Evolutionary conservation across 2,888 invertebrate species (phyloP), one percentile per base, ranked within the genome.

Genomic region (Spisula solida): DNA sequence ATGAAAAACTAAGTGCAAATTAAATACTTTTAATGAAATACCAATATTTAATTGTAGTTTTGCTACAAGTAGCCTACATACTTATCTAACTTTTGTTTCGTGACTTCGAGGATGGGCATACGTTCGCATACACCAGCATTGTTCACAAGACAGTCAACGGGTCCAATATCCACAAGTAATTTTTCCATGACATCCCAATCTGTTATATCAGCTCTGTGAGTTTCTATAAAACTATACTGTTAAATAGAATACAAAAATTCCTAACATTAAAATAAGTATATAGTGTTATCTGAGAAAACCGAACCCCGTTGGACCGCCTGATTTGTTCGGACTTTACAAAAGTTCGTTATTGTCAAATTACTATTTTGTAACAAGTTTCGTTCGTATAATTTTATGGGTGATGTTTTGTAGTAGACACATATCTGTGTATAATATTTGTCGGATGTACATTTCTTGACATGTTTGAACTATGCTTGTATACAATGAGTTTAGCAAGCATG

Each of bases 141-240:
- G 18, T 83, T 83, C 6, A 83, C 75, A 2, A 83, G 47, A 66
- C 48, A 31, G 29, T 83, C 75, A 0, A 83, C 75, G 18, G 70
- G 75, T 18, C 70, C 55, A 31, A 83, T 78, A 29, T 55, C 55
- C 10, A 31, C 51, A 51, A 83, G 29, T 48, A 83, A 20, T 6
- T 70, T 75, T n/a, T 70, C 47, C 48, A 70, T 83, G 51, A 4
- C 48, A 18, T 48, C 70, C 83, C 83, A 83, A 20, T 83, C 75
- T 8, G 29, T 48, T 1, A 83, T 31, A 29, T 83, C 83, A 14
- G 25, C 66, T 18, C 14, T 0, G 66, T 66, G 25, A 29, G 66
- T 25, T 25, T 82, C 82, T n/a, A 82, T 66, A 25, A 47, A 66
- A n/a, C n/a, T n/a, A n/a, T 82, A 47, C 82, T 82, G 16, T 6